Conservation (phyloP, 2,113 vertebrate species). For the Eudyptes chrysolophus region DNA sequence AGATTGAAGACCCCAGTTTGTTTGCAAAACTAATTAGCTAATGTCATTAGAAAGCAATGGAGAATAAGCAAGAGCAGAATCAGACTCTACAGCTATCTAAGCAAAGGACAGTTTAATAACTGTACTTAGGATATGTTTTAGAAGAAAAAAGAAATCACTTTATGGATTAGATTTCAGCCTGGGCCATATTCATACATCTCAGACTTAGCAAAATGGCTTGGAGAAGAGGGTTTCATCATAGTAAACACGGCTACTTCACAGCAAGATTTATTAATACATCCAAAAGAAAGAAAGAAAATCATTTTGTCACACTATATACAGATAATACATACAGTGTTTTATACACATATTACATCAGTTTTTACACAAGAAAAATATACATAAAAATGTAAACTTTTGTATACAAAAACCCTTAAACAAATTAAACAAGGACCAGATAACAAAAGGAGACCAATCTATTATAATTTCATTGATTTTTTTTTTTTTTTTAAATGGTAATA, state of each 20-base stretch:
- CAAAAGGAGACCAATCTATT: constrained; percentile 98
- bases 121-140: neutral
- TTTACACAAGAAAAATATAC: constrained; percentile 99
- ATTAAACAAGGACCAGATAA: constrained; percentile 99
- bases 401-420: constrained; percentile 99
- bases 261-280: constrained; percentile 99
- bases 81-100: constrained; percentile 13
- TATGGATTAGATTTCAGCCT: neutral
- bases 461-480: constrained; percentile 90
- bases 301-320: constrained; percentile 99
- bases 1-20: neutral
- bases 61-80: constrained; percentile 11
- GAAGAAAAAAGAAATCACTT: neutral
- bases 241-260: constrained; percentile 87
- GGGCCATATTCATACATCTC: neutral
- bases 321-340: constrained; percentile 99
- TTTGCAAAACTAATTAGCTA: constrained; percentile 44
- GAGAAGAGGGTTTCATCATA: constrained; percentile 30
- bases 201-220: neutral
- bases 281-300: constrained; percentile 99
- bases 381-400: constrained; percentile 99
- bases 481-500: constrained; percentile 90
- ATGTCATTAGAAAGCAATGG: constrained; percentile 39
- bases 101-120: constrained; percentile 34
- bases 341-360: constrained; percentile 99